Conservation (phyloP, 2,888 invertebrate species). For the Drosophila kokeensis region DNA sequence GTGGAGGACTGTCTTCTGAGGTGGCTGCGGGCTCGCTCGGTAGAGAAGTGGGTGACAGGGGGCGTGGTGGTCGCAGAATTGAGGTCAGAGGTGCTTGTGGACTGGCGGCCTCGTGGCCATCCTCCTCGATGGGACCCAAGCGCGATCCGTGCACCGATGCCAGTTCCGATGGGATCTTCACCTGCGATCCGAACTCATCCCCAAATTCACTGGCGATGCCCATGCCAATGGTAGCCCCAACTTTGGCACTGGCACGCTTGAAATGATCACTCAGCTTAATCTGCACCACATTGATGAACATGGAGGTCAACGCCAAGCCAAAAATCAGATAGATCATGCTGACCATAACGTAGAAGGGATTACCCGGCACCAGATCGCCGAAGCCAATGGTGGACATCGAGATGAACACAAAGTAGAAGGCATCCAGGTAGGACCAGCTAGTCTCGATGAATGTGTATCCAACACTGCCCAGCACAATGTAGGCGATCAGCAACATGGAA, state of each 20-base stretch:
- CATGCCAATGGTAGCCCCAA: conserved; percentile 93
- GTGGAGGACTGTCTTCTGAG: conserved; percentile 65
- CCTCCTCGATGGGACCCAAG: conserved; percentile 79
- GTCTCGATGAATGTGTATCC: conserved; percentile 91
- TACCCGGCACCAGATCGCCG: conserved; percentile 95
- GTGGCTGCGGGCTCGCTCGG: neutral
- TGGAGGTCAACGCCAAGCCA: conserved; percentile 97
- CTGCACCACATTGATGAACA: conserved; percentile 98
- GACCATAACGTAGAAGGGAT: conserved; percentile 94
- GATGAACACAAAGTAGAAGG: conserved; percentile 98
- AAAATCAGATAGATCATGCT: conserved; percentile 97
- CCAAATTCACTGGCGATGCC: conserved; percentile 88
- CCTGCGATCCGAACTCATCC: conserved; percentile 72
- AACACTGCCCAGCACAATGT: conserved; percentile 94
- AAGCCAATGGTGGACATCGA: conserved; percentile 99
- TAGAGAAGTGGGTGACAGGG: conserved; percentile 55
- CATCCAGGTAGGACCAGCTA: conserved; percentile 95
- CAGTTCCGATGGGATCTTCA: conserved; percentile 79
- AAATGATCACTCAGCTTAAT: conserved; percentile 92
- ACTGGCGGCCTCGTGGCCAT: conserved; percentile 45
- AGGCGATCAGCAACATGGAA: conserved; percentile 91
- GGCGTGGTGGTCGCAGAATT: conserved; percentile 68
- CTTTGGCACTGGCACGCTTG: conserved; percentile 92
- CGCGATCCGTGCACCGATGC: conserved; percentile 80
- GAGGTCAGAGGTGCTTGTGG: conserved; percentile 56